Percentiles rank a stretch among this genome's conserved stretches.
phyloP scores from a whole-genome alignment of 2,888 invertebrate species.

The Calliscelio sp. region DNA sequence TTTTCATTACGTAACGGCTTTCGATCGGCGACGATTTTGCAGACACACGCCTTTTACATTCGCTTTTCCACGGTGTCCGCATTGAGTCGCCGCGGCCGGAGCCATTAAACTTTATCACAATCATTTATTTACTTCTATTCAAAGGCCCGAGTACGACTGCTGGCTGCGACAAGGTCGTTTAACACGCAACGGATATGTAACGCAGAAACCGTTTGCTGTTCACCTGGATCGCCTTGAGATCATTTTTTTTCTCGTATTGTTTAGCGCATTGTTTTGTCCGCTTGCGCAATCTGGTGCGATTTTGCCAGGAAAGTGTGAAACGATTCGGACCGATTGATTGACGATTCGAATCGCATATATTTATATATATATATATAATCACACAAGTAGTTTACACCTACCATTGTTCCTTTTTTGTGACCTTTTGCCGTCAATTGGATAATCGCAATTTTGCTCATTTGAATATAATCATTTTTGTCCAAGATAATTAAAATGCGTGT shows the following conservation, averaged over 20 bases:
- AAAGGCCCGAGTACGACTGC: slow-evolving; percentile 45
- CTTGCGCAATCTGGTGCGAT: neutral
- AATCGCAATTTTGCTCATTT: slow-evolving; percentile 14
- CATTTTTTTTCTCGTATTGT: slow-evolving; percentile 46
- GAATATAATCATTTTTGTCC: slow-evolving; percentile 44
- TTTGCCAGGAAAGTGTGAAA: slow-evolving; percentile 29
- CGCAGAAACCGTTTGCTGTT: slow-evolving; percentile 54
- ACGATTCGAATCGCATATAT: too few species aligned
- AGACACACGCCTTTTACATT: slow-evolving; percentile 67
- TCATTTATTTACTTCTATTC: slow-evolving; percentile 67
- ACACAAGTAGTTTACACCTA: slow-evolving; percentile 33
- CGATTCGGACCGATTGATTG: slow-evolving; percentile 23
- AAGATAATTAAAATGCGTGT: neutral
- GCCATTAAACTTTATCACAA: slow-evolving; percentile 66
- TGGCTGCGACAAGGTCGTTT: slow-evolving; percentile 65
- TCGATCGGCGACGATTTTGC: slow-evolving; percentile 64
- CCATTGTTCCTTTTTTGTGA: slow-evolving; percentile 29
- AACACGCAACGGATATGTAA: slow-evolving; percentile 57
- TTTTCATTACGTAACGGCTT: slow-evolving; percentile 67
- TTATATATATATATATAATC: too few species aligned
- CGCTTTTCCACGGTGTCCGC: slow-evolving; percentile 69
- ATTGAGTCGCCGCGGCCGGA: slow-evolving; percentile 33
- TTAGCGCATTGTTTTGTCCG: slow-evolving; percentile 21
- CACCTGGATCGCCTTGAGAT: slow-evolving; percentile 65
- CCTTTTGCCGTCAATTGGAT: too few species aligned